These are phyloP conservation scores for Bostrychus sinensis DNA, from an alignment of 2,113 vertebrate genomes.

Conservation along the genomic window DNA sequence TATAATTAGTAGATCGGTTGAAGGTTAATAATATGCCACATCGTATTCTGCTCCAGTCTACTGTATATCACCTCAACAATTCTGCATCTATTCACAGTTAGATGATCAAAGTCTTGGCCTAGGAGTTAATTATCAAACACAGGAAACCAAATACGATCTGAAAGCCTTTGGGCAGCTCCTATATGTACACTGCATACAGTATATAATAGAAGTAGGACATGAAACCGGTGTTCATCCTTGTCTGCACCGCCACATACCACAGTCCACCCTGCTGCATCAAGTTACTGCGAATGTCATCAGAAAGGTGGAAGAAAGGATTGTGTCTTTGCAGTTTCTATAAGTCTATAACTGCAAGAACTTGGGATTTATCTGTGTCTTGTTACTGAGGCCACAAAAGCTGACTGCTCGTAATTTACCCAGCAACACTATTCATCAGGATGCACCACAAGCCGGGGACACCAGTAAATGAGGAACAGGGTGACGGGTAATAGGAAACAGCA, in stretches of 20 bases:
- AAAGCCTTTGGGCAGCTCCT: neutral
- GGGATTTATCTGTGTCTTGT: constrained; percentile 52
- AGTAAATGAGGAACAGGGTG: constrained; percentile 34
- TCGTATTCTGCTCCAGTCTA: neutral
- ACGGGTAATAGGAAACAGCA: constrained; percentile 20
- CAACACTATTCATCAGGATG: constrained; percentile 44
- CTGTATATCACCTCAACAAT: constrained; percentile 6
- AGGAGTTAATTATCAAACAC: constrained; percentile 25
- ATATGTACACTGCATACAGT: neutral
- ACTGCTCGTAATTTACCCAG: constrained; percentile 51
- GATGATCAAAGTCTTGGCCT: constrained; percentile 21
- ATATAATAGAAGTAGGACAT: neutral
- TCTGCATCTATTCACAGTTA: neutral
- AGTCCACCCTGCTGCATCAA: constrained; percentile 29
- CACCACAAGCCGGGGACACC: constrained; percentile 38
- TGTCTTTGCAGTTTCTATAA: constrained; percentile 45
- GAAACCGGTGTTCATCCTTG: constrained; percentile 19
- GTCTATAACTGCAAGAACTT: constrained; percentile 27
- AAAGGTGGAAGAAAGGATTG: constrained; percentile 31
- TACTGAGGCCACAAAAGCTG: constrained; percentile 42
- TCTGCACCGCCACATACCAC: neutral
- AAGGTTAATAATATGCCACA: neutral
- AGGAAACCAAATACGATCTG: constrained; percentile 11
- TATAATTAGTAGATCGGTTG: neutral
- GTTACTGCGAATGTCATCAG: constrained; percentile 34